Conservation (phyloP, 2,888 invertebrate species). For the Plebejus argus region DNA sequence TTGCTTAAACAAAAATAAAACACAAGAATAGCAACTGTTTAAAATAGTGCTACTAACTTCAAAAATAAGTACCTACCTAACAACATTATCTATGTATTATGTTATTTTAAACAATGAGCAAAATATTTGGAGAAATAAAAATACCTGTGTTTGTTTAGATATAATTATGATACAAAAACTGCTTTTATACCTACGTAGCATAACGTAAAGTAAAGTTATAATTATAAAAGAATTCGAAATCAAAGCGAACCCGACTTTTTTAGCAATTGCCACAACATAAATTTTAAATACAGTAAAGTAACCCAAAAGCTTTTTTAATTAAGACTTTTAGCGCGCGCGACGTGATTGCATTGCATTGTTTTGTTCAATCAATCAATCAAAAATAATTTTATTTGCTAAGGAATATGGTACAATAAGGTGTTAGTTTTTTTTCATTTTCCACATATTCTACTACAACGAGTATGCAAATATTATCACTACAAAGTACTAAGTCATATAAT, state of each 20-base stretch:
- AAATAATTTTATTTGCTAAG: too few species aligned
- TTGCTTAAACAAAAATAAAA: background rate
- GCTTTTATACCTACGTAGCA: background rate
- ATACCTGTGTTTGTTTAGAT: background rate
- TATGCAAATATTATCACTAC: too few species aligned
- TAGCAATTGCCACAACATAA: background rate
- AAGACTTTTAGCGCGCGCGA: too few species aligned
- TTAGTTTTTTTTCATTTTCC: too few species aligned
- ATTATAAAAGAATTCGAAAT: conserved; percentile 54
- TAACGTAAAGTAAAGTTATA: conserved; percentile 40
- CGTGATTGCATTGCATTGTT: too few species aligned
- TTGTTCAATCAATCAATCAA: too few species aligned
- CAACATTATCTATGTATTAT: too few species aligned
- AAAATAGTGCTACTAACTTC: background rate
- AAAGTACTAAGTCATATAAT: too few species aligned
- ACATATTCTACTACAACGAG: too few species aligned
- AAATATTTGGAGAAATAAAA: background rate
- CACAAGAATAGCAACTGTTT: background rate
- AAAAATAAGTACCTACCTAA: too few species aligned
- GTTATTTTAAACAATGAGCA: background rate
- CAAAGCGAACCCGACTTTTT: conserved; percentile 27
- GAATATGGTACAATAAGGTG: too few species aligned
- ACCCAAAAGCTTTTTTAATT: too few species aligned
- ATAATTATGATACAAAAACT: background rate
- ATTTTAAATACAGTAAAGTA: background rate